Percentiles rank a stretch among this genome's conserved stretches.
Conservation (phyloP, 2,113 vertebrate genomes). For the Sardina pilchardus region DNA sequence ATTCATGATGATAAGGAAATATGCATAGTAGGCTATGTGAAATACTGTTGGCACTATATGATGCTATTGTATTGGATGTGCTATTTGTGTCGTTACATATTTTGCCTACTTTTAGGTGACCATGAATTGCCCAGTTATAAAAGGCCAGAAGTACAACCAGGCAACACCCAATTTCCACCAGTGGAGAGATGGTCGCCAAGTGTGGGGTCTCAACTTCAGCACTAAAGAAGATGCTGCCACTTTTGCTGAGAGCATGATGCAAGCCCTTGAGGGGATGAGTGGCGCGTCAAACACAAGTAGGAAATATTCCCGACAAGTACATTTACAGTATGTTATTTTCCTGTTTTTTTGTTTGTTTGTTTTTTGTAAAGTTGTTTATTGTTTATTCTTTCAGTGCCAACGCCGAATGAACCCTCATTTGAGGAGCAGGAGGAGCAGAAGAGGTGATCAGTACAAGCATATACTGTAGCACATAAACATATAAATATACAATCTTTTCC, state of each 20-base stretch:
- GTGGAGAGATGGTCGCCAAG: slow-evolving; percentile 73
- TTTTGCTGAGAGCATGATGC: slow-evolving; percentile 58
- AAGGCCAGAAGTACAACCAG: slow-evolving; percentile 76
- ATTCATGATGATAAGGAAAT: no score
- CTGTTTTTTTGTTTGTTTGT: neutral
- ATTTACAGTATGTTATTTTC: neutral
- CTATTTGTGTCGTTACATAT: no score
- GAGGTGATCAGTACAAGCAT: slow-evolving; percentile 57
- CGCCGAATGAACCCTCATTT: slow-evolving; percentile 61
- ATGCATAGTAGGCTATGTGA: no score
- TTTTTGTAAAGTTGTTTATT: neutral
- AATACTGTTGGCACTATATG: no score
- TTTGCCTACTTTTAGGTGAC: slow-evolving; percentile 62
- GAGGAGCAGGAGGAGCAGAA: slow-evolving; percentile 68
- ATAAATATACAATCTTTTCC: neutral
- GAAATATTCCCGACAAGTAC: neutral
- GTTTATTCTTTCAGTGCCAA: neutral
- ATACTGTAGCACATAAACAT: no score
- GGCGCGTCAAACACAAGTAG: neutral
- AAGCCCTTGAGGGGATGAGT: slow-evolving; percentile 43
- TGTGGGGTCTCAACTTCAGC: slow-evolving; percentile 77
- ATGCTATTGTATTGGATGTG: no score
- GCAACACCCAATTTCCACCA: slow-evolving; percentile 78
- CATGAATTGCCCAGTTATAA: slow-evolving; percentile 71
- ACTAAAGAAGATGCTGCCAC: slow-evolving; percentile 67